Evolutionary conservation across 2,888 invertebrate genomes (phyloP), one percentile per base, ranked within the genome.

Genomic region (Eurois occulta): DNA sequence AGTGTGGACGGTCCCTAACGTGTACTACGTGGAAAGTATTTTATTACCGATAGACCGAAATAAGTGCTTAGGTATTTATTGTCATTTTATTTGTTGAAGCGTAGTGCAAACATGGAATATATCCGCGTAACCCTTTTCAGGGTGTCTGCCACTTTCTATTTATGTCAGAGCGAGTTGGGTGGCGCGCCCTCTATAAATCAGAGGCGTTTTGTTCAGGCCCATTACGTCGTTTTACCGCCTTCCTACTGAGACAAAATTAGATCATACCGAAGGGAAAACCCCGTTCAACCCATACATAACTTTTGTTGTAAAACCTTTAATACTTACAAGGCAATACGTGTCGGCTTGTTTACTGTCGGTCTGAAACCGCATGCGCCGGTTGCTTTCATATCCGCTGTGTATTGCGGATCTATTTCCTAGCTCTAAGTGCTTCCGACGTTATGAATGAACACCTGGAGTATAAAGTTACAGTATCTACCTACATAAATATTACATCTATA

Each of bases 161-260:
- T 94, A 93, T 93, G 94, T 94, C 93, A 92, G 94, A 91, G 87
- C 92, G 91, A 92, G 91, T 91, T 92, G 94, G 93, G 94, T 92
- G 94, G 93, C 91, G 90, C 87, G 93, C 92, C 94, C 94, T 91
- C 92, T 92, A 95, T 95, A 95, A 95, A 95, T 95, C 95, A 95
- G 94, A 92, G 93, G 92, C 94, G 93, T 95, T 95, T 95, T 95
- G 94, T 95, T 95, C 94, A 91, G 94, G 92, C 92, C 95, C 94
- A 95, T 96, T 95, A 95, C 95, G 91, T 88, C 94, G 93, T 94
- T 95, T 95, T 95, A 95, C 95, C 94, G 94, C 95, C 94, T 94
- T 94, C 93, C 93, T 94, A 94, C 94, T 93, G 94, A 94, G 93
- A 95, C 95, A 93, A 95, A 95, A 95, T 95, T 95, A 95, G 95